These are phyloP conservation scores for Athetis lepigone DNA, from an alignment of 2,888 invertebrate genomes.

Conservation along the genomic window DNA sequence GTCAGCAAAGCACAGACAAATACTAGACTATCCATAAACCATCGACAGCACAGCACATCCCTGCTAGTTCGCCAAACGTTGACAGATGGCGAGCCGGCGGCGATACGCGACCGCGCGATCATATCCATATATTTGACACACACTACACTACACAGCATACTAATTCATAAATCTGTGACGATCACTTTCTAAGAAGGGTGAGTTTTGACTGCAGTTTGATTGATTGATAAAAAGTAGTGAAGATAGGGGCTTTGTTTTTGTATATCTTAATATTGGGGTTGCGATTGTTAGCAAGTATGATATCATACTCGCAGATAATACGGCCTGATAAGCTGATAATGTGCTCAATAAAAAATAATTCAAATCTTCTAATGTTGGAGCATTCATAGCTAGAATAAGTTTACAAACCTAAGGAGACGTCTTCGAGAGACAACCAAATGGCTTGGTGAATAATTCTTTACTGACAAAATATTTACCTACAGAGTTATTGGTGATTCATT, in stretches of 20 bases:
- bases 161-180: constrained; percentile 59
- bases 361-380: too few relatives aligned
- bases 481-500: too few relatives aligned
- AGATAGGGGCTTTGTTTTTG: constrained; percentile 19
- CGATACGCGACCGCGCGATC: constrained; percentile 50
- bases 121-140: constrained; percentile 71
- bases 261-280: background rate
- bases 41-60: constrained; percentile 38
- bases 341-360: too few relatives aligned
- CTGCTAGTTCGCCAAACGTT: constrained; percentile 67
- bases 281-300: background rate
- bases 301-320: background rate
- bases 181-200: constrained; percentile 42
- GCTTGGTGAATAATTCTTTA: too few relatives aligned
- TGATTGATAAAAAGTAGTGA: constrained; percentile 32
- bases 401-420: too few relatives aligned
- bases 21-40: constrained; percentile 12
- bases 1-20: background rate
- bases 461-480: too few relatives aligned
- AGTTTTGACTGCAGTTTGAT: constrained; percentile 38
- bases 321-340: background rate
- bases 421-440: too few relatives aligned
- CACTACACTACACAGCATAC: constrained; percentile 42
- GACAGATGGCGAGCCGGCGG: constrained; percentile 80
- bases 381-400: too few relatives aligned